phyloP scores from a whole-genome alignment of 2,113 vertebrate species.

The Megaptera novaeangliae region DNA sequence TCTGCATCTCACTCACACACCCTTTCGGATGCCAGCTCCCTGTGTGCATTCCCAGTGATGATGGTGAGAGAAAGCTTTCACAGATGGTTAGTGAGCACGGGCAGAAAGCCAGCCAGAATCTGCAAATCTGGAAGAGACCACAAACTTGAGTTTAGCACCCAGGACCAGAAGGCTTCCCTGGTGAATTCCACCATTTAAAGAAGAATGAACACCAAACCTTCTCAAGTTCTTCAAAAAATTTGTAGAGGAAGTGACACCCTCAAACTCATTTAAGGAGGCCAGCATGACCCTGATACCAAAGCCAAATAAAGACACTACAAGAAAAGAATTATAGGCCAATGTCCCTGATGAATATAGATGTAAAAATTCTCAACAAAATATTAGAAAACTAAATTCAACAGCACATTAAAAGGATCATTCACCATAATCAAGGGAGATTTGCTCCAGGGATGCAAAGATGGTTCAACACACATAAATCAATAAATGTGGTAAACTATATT shows the following conservation, averaged over 20 bases:
- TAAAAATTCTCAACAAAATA: background rate
- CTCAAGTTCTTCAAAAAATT: background rate
- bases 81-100: background rate
- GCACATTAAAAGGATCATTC: background rate
- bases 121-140: background rate
- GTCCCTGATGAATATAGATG: background rate
- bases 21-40: background rate
- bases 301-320: background rate
- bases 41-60: background rate
- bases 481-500: background rate
- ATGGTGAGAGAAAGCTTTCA: background rate
- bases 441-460: background rate
- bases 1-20: background rate
- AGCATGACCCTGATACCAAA: background rate
- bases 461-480: background rate
- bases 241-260: background rate
- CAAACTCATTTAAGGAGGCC: background rate
- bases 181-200: background rate
- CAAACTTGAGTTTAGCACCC: background rate
- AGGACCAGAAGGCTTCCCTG: background rate
- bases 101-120: background rate
- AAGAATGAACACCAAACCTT: background rate
- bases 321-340: background rate
- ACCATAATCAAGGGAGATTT: background rate
- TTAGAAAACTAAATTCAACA: background rate